These are phyloP conservation scores for Mystacornis crossleyi DNA, from an alignment of 2,113 vertebrate genomes.

Conservation along the genomic window DNA sequence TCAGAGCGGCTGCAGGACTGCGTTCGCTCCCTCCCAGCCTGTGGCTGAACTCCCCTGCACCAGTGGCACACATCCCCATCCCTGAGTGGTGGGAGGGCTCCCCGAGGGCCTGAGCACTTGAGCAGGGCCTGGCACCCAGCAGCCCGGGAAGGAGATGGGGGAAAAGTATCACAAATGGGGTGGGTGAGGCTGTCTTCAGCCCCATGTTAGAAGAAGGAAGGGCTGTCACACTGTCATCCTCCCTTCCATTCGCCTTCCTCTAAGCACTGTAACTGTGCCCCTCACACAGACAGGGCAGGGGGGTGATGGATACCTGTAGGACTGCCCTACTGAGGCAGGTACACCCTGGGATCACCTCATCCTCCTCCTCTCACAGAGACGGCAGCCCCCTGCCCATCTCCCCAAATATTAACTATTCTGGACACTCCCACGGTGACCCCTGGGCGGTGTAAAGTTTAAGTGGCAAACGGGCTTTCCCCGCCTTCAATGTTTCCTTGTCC, in stretches of 20 bases:
- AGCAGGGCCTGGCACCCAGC: accelerated
- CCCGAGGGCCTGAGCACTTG: background rate
- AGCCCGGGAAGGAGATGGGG: background rate
- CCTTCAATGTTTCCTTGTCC: background rate
- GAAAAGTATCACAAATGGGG: background rate
- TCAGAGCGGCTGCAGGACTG: background rate
- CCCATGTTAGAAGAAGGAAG: background rate
- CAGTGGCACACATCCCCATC: accelerated
- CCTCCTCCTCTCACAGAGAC: background rate
- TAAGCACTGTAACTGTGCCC: background rate
- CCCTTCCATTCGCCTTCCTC: background rate
- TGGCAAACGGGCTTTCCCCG: accelerated
- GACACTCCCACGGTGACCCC: too few relatives aligned
- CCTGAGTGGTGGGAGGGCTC: too few relatives aligned
- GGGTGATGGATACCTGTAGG: background rate
- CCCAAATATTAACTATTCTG: background rate
- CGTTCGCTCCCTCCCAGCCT: background rate
- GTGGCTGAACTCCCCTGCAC: background rate
- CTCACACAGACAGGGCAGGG: background rate
- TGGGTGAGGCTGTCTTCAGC: background rate
- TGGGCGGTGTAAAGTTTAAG: background rate
- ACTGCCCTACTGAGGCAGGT: background rate
- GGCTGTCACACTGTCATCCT: background rate
- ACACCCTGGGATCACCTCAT: background rate
- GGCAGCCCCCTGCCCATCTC: background rate